Percentiles rank a stretch among this genome's conserved stretches.
These are phyloP conservation scores for Brachystomella parvula DNA, from an alignment of 1,140 invertebrate species.

Conservation along the genomic window DNA sequence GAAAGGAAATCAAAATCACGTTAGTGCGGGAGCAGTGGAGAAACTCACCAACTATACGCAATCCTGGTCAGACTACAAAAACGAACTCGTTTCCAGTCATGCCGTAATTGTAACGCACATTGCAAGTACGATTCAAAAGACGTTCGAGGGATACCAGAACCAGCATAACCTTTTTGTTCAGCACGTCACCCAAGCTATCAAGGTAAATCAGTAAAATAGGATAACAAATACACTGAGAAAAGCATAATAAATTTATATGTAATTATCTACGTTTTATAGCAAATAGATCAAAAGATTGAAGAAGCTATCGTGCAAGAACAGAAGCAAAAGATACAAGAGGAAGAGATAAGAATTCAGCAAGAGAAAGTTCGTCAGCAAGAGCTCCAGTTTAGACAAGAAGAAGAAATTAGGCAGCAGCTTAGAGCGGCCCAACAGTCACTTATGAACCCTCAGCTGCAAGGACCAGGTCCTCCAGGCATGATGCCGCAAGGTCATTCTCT, in stretches of 20 bases:
- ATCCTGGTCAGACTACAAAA: constrained; percentile 76
- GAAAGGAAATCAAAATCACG: constrained; percentile 94
- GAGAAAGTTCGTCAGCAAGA: constrained; percentile 2
- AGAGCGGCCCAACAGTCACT: constrained; percentile 41
- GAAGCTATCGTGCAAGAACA: constrained; percentile 45
- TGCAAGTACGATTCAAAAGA: constrained; percentile 62
- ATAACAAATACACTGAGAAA: neutral
- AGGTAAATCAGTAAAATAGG: constrained; percentile 45
- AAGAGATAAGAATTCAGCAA: constrained; percentile 2
- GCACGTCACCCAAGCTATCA: constrained; percentile 81
- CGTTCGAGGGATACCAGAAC: constrained; percentile 71
- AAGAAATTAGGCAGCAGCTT: constrained; percentile 37
- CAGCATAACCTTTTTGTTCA: constrained; percentile 91
- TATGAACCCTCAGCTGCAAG: constrained; percentile 31
- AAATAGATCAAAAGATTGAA: constrained; percentile 37
- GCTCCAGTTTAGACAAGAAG: neutral
- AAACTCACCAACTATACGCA: constrained; percentile 67
- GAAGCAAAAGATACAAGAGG: constrained; percentile 44
- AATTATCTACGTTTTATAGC: constrained; percentile 14
- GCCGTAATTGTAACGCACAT: constrained; percentile 64
- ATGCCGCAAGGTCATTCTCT: neutral
- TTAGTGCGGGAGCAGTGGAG: constrained; percentile 72
- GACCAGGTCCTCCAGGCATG: constrained; percentile 4
- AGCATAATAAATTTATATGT: neutral
- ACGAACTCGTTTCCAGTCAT: constrained; percentile 68